These are phyloP conservation scores for Athripsodes cinereus DNA, from an alignment of 2,888 invertebrate species.

Conservation along the genomic window DNA sequence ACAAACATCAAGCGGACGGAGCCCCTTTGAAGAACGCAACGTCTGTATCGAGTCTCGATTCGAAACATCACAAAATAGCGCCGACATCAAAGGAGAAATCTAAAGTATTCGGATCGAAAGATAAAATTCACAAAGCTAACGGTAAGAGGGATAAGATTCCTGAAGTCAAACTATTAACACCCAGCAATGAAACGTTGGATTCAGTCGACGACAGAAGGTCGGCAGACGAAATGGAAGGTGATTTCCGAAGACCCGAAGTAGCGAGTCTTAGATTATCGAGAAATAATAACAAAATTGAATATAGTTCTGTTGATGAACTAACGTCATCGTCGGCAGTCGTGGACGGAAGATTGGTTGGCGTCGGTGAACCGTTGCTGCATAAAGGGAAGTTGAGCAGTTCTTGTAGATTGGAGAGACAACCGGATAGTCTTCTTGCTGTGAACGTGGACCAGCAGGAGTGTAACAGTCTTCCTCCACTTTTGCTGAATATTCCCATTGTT, in stretches of 20 bases:
- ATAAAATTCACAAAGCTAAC: constrained; percentile 44
- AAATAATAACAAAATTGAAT: constrained; percentile 32
- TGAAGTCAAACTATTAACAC: constrained; percentile 33
- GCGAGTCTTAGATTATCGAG: constrained; percentile 30
- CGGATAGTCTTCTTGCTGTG: constrained; percentile 12
- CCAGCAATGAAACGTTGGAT: constrained; percentile 36
- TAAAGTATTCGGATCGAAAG: constrained; percentile 51
- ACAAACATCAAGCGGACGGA: constrained; percentile 30
- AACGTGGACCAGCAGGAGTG: constrained; percentile 20
- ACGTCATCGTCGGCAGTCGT: constrained; percentile 9
- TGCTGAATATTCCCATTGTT: constrained; percentile 13
- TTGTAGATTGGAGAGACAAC: constrained; percentile 15
- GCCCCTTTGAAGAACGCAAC: constrained; percentile 52
- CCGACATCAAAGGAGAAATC: constrained; percentile 45
- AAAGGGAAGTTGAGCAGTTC: constrained; percentile 15
- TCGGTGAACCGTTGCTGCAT: constrained; percentile 8
- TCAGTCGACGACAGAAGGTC: constrained; percentile 28
- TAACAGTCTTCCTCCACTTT: constrained; percentile 23
- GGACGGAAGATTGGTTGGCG: background rate
- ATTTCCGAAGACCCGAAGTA: constrained; percentile 26
- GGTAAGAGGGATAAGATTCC: constrained; percentile 39
- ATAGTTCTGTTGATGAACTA: constrained; percentile 44
- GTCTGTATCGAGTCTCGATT: constrained; percentile 60
- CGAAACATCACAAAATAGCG: constrained; percentile 52
- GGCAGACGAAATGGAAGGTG: constrained; percentile 28